Percentiles rank a stretch among this genome's conserved stretches.
Conservation (phyloP, 1,140 invertebrate genomes). For the Aphelenchoides avenae region DNA sequence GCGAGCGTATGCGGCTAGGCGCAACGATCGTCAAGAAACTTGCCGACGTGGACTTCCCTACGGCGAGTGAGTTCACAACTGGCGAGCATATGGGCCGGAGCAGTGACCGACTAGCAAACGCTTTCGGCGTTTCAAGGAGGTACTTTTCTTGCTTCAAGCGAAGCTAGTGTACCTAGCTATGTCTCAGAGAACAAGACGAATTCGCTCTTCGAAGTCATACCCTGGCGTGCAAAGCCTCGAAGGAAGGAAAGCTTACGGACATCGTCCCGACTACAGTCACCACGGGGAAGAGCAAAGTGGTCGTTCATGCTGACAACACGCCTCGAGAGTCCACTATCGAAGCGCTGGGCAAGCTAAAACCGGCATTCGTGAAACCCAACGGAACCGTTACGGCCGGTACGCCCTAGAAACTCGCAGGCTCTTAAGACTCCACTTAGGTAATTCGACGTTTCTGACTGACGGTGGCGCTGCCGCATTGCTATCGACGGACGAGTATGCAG, state of each 20-base stretch:
- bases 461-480: slow-evolving; percentile 93
- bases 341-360: slow-evolving; percentile 81
- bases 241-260: slow-evolving; percentile 83
- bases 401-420: slow-evolving; percentile 53
- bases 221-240: slow-evolving; percentile 77
- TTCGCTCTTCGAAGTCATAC: slow-evolving; percentile 87
- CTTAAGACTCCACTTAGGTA: slow-evolving; percentile 8
- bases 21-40: slow-evolving; percentile 56
- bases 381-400: slow-evolving; percentile 96
- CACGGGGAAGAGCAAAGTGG: slow-evolving; percentile 64
- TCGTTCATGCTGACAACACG: slow-evolving; percentile 84
- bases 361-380: slow-evolving; percentile 96
- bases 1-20: slow-evolving; percentile 73
- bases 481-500: slow-evolving; percentile 72
- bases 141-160: slow-evolving; percentile 14
- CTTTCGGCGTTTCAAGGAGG: slow-evolving; percentile 73
- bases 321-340: slow-evolving; percentile 84
- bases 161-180: too few relatives aligned
- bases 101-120: slow-evolving; percentile 85
- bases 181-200: slow-evolving; percentile 70
- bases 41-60: slow-evolving; percentile 72
- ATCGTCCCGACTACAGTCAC: slow-evolving; percentile 76
- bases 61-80: slow-evolving; percentile 93
- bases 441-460: slow-evolving; percentile 73
- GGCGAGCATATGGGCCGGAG: slow-evolving; percentile 97